Percentiles rank a stretch among this genome's conserved stretches.
Evolutionary conservation across 2,113 vertebrate species (phyloP).

Genomic region (Microtus montanus): DNA sequence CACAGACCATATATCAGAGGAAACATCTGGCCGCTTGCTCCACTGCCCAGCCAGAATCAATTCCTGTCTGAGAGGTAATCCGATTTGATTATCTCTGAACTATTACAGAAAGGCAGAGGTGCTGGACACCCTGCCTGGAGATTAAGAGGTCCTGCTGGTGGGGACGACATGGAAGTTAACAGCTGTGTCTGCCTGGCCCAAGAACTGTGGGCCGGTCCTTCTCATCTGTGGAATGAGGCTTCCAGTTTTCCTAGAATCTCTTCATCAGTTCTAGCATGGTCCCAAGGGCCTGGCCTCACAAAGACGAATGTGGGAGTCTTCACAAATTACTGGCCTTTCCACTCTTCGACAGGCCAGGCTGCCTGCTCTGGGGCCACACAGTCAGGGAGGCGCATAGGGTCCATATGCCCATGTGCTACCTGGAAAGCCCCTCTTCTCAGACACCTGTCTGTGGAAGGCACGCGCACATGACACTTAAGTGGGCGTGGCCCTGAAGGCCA

Average conservation of each 20-base stretch:
- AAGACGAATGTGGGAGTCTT: neutral
- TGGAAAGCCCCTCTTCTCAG: neutral
- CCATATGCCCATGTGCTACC: rapidly evolving
- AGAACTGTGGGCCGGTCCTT: neutral
- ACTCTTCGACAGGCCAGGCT: neutral
- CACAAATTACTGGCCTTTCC: neutral
- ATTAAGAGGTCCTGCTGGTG: neutral
- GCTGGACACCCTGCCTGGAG: neutral
- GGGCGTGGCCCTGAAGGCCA: neutral
- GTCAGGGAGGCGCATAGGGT: rapidly evolving
- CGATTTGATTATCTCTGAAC: conserved; percentile 6
- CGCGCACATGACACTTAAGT: rapidly evolving
- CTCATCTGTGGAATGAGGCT: neutral
- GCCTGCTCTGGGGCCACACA: too few relatives aligned
- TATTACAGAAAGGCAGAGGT: neutral
- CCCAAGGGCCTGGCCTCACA: neutral
- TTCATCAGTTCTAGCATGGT: conserved; percentile 33
- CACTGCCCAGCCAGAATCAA: conserved; percentile 20
- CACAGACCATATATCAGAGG: conserved; percentile 52
- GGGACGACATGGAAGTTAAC: neutral
- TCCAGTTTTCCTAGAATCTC: neutral
- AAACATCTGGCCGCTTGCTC: conserved; percentile 32
- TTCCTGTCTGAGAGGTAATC: conserved; percentile 39
- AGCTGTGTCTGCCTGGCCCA: neutral
- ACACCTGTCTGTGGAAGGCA: too few relatives aligned